Base-by-base conservation (phyloP, 1,140 invertebrate species). In the Mycetomoellerius zeteki region DNA sequence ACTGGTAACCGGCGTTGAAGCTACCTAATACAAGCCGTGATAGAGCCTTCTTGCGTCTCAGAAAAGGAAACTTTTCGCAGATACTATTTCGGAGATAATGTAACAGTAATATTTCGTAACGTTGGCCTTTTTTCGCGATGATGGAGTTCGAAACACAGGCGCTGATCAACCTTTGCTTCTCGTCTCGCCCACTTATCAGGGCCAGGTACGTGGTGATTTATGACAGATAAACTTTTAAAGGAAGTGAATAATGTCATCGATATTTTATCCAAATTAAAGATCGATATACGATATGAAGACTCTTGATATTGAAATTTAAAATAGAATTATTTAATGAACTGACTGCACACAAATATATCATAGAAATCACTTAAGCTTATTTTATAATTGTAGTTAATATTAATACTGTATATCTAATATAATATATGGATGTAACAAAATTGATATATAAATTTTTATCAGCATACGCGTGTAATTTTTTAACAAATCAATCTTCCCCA, bases 101-200 rank as follows among this genome's bases (percentile, higher is more conserved):
- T 27, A 82, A 71, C 21, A 8, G 19, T 71, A 82, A 33, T 27
- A 73, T 80, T 64, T 30, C 47, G 24, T 62, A 60, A 77, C 62
- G 12, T 78, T 0, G 27, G 21, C 6, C 19, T 47, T 47, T 67
- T 47, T 67, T 47, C 37, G 30, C 24, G n/a, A 86, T 30, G 73
- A 94, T 94, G 94, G 94, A 94, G 86, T 87, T 94, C 52, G 94
- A 94, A 85, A 94, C 94, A 1, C 90, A 87, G 77, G 93, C 91
- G 67, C 81, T 94, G 85, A 94, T 94, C 69, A 81, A 93, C 73
- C 87, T 94, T 71, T 94, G 94, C 80, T 80, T 94, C 12, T 91
- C 91, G 3, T 89, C 92, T 30, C 85, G 86, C 50, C 90, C 92
- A 6, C 37, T 84, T 24, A 87, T 84, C 54, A 93, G 94, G 84